A percentile compares a stretch with the other conserved stretches of the same genome.
Evolutionary conservation across 1,140 invertebrate species (phyloP).

Genomic region (Drosophila parvula): DNA sequence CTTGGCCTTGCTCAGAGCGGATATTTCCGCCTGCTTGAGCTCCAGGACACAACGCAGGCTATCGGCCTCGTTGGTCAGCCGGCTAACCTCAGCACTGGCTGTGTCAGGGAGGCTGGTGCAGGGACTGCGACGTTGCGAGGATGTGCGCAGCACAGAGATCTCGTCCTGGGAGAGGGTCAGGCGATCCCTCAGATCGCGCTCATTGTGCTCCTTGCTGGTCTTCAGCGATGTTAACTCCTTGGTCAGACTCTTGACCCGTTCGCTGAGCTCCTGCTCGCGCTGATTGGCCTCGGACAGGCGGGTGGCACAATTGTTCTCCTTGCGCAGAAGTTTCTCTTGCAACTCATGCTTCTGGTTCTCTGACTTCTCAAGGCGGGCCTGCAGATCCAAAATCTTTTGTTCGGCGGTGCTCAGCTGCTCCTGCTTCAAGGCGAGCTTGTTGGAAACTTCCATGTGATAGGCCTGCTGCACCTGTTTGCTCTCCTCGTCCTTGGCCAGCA

Average conservation of each 20-base stretch:
- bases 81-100: constrained; percentile 68
- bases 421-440: constrained; percentile 64
- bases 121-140: constrained; percentile 56
- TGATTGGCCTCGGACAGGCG: constrained; percentile 55
- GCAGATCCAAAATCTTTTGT: constrained; percentile 71
- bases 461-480: constrained; percentile 60
- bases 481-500: constrained; percentile 63
- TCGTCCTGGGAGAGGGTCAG: constrained; percentile 75
- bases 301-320: constrained; percentile 60
- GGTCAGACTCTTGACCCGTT: constrained; percentile 62
- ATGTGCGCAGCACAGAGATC: constrained; percentile 75
- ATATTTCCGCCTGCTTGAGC: constrained; percentile 89
- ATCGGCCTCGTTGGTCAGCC: constrained; percentile 88
- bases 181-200: constrained; percentile 75
- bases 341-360: constrained; percentile 71
- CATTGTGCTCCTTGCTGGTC: constrained; percentile 55
- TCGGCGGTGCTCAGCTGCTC: constrained; percentile 55
- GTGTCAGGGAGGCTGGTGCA: constrained; percentile 49
- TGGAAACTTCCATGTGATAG: constrained; percentile 62
- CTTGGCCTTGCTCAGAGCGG: constrained; percentile 88
- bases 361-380: constrained; percentile 62
- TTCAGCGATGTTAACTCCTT: constrained; percentile 67
- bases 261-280: constrained; percentile 75
- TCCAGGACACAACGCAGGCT: constrained; percentile 91
- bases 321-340: constrained; percentile 62